Evolutionary conservation across 2,113 vertebrate genomes (phyloP).

Genomic region (Helogale parvula): DNA sequence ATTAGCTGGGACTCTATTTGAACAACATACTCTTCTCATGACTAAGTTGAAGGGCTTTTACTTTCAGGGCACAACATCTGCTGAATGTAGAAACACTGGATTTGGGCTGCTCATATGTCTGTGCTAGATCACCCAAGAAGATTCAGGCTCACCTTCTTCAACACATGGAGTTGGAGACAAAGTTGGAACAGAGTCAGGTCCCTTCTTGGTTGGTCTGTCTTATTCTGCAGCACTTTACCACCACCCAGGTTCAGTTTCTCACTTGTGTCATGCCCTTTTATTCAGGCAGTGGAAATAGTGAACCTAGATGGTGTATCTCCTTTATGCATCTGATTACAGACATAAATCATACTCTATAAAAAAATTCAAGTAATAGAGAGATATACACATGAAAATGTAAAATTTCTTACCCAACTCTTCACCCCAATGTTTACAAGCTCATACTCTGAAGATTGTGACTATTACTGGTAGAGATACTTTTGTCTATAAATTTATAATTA

Average conservation of each 20-base stretch:
- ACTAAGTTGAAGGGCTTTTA: constrained; percentile 81
- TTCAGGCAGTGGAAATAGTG: background rate
- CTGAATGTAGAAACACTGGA: constrained; percentile 81
- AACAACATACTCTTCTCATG: constrained; percentile 83
- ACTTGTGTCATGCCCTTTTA: background rate
- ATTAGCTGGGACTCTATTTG: constrained; percentile 79
- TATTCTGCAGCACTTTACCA: background rate
- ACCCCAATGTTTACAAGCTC: background rate
- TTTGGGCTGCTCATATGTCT: constrained; percentile 71
- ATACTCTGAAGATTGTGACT: background rate
- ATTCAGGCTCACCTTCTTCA: background rate
- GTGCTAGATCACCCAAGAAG: constrained; percentile 46
- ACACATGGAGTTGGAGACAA: background rate
- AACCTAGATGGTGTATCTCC: background rate
- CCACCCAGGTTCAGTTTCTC: background rate
- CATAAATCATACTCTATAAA: background rate
- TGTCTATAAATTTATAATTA: background rate
- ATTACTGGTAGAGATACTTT: background rate
- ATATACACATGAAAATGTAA: background rate
- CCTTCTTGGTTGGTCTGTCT: background rate
- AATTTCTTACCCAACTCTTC: background rate
- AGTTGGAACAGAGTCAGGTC: background rate
- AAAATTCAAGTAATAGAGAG: background rate
- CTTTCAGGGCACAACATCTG: constrained; percentile 78
- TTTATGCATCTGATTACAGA: background rate